A percentile compares a stretch with the other conserved stretches of the same genome.
Conservation (phyloP, 1,140 invertebrate genomes). For the Bicyclus anynana region DNA sequence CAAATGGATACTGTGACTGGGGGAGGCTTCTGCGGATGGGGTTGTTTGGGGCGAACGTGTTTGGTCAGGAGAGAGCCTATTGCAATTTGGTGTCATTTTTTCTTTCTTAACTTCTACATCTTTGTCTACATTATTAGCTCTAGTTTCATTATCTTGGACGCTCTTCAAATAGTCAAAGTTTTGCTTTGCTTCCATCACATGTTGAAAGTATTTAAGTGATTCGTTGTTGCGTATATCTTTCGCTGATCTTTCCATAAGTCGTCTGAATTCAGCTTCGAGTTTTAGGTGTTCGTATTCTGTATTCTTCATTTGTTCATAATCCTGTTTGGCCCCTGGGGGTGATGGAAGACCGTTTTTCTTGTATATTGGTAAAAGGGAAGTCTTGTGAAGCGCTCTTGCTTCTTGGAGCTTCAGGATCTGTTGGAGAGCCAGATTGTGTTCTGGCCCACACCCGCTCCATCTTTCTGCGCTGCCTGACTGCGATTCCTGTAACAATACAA, state of each 20-base stretch:
- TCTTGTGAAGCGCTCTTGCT: slow-evolving; percentile 68
- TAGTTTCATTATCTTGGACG: slow-evolving; percentile 48
- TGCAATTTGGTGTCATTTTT: slow-evolving; percentile 39
- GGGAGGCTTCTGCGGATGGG: slow-evolving; percentile 54
- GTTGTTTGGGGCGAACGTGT: slow-evolving; percentile 46
- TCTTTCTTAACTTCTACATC: slow-evolving; percentile 51
- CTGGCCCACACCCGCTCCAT: slow-evolving; percentile 62
- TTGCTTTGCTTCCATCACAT: slow-evolving; percentile 65
- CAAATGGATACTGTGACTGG: slow-evolving; percentile 47
- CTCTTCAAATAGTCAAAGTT: slow-evolving; percentile 55
- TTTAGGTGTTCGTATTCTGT: slow-evolving; percentile 68
- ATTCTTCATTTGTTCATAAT: slow-evolving; percentile 43
- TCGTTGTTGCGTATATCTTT: slow-evolving; percentile 61
- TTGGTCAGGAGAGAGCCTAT: slow-evolving; percentile 36
- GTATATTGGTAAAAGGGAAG: slow-evolving; percentile 67
- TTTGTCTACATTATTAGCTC: slow-evolving; percentile 24
- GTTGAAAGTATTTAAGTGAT: slow-evolving; percentile 70
- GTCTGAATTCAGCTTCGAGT: slow-evolving; percentile 68
- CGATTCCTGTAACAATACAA: slow-evolving; percentile 67
- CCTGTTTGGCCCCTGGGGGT: slow-evolving; percentile 42
- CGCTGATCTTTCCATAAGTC: slow-evolving; percentile 63
- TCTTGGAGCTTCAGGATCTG: slow-evolving; percentile 71
- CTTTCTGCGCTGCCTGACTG: slow-evolving; percentile 62
- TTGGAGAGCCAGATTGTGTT: slow-evolving; percentile 68
- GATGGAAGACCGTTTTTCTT: slow-evolving; percentile 66